These are phyloP conservation scores for Chrysodeixis includens DNA, from an alignment of 2,888 invertebrate genomes.

Conservation along the genomic window DNA sequence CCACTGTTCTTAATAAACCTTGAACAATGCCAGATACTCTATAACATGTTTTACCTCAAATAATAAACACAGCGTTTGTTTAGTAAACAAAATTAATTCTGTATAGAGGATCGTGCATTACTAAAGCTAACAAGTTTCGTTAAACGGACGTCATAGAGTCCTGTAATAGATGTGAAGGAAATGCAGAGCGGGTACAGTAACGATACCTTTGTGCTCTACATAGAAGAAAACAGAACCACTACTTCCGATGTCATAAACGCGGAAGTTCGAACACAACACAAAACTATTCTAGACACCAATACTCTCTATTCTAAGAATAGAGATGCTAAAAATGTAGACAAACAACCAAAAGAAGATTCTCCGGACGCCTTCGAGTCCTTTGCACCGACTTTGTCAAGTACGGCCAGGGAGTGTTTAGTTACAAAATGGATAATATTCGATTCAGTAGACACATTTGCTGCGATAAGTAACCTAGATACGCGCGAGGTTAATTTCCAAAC, in stretches of 20 bases:
- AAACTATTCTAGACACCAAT: slow-evolving; percentile 69
- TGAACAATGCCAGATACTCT: slow-evolving; percentile 64
- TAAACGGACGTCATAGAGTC: slow-evolving; percentile 65
- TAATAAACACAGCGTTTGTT: not conserved
- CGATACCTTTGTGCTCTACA: slow-evolving; percentile 76
- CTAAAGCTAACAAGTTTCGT: slow-evolving; percentile 56
- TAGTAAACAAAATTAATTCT: not conserved
- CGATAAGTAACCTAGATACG: slow-evolving; percentile 42
- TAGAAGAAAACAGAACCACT: slow-evolving; percentile 56
- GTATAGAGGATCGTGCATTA: slow-evolving; percentile 64
- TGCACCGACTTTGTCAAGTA: slow-evolving; percentile 86
- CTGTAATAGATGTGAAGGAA: slow-evolving; percentile 61
- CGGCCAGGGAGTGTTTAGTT: slow-evolving; percentile 71
- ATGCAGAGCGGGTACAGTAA: slow-evolving; percentile 76
- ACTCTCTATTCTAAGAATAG: slow-evolving; percentile 68
- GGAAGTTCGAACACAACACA: slow-evolving; percentile 67
- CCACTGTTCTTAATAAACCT: slow-evolving; percentile 62
- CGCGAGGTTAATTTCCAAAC: slow-evolving; percentile 33
- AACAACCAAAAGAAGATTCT: slow-evolving; percentile 65
- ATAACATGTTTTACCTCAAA: slow-evolving; percentile 19
- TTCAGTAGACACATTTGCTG: slow-evolving; percentile 70
- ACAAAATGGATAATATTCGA: slow-evolving; percentile 64
- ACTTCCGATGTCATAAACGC: slow-evolving; percentile 53
- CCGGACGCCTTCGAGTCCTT: slow-evolving; percentile 73
- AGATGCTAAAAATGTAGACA: slow-evolving; percentile 60